Percentiles rank a stretch among this genome's conserved stretches.
Conservation (phyloP, 2,113 vertebrate species). For the Sciurus niger region DNA sequence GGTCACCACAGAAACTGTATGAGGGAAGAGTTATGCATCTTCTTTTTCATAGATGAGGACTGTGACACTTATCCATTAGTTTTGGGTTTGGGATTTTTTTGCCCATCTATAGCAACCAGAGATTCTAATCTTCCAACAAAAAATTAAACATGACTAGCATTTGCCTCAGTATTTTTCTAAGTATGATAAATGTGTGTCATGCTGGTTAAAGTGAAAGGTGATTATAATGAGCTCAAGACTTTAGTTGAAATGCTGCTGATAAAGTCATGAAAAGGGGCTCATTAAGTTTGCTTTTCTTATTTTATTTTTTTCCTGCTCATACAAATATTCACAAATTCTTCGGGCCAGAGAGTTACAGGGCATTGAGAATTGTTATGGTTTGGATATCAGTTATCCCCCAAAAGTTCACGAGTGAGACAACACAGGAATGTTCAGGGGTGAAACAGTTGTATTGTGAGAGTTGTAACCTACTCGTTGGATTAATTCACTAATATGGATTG, state of each 20-base stretch:
- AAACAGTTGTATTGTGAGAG: too few species aligned
- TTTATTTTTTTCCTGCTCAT: conserved; percentile 35
- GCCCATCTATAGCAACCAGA: neutral
- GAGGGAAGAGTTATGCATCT: fast-evolving
- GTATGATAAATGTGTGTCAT: neutral
- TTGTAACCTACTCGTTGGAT: too few species aligned
- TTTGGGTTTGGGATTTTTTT: neutral
- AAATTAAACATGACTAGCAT: neutral
- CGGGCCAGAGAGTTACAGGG: neutral
- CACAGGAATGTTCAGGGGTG: too few species aligned
- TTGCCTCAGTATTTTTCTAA: neutral
- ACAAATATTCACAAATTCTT: neutral
- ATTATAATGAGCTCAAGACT: neutral
- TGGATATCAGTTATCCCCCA: too few species aligned
- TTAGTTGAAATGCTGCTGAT: neutral
- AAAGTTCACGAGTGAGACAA: too few species aligned
- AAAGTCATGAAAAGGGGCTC: neutral
- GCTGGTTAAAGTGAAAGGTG: conserved; percentile 13
- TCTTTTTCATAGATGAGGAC: neutral
- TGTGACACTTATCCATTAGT: neutral
- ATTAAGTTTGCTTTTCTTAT: neutral
- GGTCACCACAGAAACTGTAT: neutral
- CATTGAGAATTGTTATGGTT: neutral
- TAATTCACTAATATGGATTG: too few species aligned
- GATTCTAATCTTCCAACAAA: neutral